Base-by-base conservation (phyloP, 2,888 invertebrate species). In the Nomada fucata region DNA sequence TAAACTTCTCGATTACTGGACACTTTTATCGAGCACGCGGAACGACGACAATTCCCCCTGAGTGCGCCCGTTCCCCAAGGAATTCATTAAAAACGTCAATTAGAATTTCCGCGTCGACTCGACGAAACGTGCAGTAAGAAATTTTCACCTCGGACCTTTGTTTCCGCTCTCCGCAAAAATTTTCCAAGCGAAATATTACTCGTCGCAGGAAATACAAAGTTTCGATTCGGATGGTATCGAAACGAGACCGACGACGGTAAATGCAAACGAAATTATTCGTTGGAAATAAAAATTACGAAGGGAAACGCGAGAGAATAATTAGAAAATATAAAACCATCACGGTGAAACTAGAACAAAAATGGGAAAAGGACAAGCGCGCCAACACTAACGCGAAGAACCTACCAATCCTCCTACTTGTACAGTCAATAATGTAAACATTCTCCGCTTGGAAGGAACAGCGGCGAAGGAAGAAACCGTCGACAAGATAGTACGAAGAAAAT, bases 41-140 rank as follows among this genome's bases (percentile, higher is more conserved):
- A 74, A 75, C 75, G 72, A 67, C 69, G 79, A 82, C 82, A 65
- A 82, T 82, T 74, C 72, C 57, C 9, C 13, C 23, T 9, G 10
- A 7, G 15, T 18, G 9, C 2, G 2, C 9, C 13, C 29, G 1
- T 3, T 29, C 11, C 2, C 42, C 18, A 5, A 55, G 10, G 76
- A 61, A 70, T 82, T 82, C 82, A 80, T 80, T 76, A 69, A 73
- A 76, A 83, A 76, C 65, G 82, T 73, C 69, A 81, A 76, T 83
- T 81, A 76, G 61, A 80, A 55, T 60, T 76, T 73, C 72, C 72
- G 52, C 47, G n/a, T n/a, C 64, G 72, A 81, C 73, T 72, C 82
- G 15, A 63, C 59, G 42, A n/a, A 75, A 82, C 53, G 74, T 29
- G 81, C 73, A 73, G 69, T 73, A 79, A 79, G 74, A 67, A 82